A percentile compares a stretch with the other conserved stretches of the same genome.
Evolutionary conservation across 1,140 invertebrate genomes (phyloP).

Genomic region (Camponotus vicinus): DNA sequence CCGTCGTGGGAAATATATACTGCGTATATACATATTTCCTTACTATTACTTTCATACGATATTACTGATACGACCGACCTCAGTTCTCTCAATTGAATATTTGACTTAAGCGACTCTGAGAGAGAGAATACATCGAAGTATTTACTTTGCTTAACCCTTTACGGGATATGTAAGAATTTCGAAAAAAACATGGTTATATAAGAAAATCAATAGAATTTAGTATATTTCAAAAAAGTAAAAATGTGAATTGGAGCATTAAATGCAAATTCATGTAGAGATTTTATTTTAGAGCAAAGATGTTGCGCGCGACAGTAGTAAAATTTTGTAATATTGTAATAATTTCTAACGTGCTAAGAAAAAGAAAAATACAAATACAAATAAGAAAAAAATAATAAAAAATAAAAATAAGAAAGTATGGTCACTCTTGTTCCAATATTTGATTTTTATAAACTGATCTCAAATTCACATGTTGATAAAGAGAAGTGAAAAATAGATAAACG

Average conservation of each 20-base stretch:
- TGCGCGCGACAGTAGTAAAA: background rate
- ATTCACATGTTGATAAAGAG: background rate
- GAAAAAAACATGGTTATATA: background rate
- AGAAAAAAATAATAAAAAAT: background rate
- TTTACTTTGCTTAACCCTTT: background rate
- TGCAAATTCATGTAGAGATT: background rate
- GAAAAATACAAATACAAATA: background rate
- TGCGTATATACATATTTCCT: background rate
- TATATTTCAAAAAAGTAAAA: background rate
- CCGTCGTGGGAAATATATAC: conserved; percentile 59
- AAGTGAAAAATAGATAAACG: background rate
- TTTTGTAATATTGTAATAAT: background rate
- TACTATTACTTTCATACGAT: background rate
- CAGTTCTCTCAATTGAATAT: conserved; percentile 27
- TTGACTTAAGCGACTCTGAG: background rate
- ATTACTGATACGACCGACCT: background rate
- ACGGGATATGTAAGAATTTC: background rate
- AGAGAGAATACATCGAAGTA: background rate
- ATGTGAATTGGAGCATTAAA: background rate
- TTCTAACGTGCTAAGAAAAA: background rate
- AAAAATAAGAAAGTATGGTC: background rate
- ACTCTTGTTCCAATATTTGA: background rate
- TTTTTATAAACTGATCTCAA: background rate
- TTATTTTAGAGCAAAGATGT: background rate
- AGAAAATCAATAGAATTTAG: background rate